Conservation (phyloP, 1,140 invertebrate species). For the Anastrepha ludens region DNA sequence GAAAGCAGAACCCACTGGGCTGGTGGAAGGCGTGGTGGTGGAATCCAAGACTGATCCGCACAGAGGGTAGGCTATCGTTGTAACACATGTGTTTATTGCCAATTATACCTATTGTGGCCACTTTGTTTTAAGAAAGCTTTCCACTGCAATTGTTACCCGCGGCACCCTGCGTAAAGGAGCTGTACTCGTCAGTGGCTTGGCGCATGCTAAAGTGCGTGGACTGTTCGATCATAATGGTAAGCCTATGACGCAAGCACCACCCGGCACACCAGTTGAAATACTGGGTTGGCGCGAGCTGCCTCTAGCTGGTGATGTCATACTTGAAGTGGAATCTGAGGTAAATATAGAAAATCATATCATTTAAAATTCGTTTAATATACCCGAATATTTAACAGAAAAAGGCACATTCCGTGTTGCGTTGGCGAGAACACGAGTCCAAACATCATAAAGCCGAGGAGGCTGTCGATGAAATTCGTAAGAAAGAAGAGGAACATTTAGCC, state of each 20-base stretch:
- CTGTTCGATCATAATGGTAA: constrained; percentile 88
- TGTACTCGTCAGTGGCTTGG: constrained; percentile 87
- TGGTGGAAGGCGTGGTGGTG: constrained; percentile 92
- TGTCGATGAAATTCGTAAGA: constrained; percentile 79
- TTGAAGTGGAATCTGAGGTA: constrained; percentile 87
- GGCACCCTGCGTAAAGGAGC: constrained; percentile 90
- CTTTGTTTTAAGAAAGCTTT: constrained; percentile 82
- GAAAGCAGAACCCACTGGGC: constrained; percentile 86
- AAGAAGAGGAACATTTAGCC: constrained; percentile 81
- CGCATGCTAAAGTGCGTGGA: constrained; percentile 90
- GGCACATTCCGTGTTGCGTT: constrained; percentile 82
- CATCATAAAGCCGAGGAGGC: constrained; percentile 78
- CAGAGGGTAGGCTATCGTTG: constrained; percentile 77
- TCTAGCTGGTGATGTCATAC: constrained; percentile 87
- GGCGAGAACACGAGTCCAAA: constrained; percentile 77
- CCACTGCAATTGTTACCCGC: constrained; percentile 90
- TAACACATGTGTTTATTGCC: background rate
- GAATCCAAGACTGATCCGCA: constrained; percentile 87
- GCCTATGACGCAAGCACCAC: constrained; percentile 81
- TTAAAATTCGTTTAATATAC: background rate
- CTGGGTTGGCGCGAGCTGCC: constrained; percentile 93
- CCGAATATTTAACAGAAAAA: constrained; percentile 76
- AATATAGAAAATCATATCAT: background rate
- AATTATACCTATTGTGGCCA: background rate
- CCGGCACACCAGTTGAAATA: constrained; percentile 88